Conservation (phyloP, 2,797 vertebrate genomes). For the Liasis olivaceus region DNA sequence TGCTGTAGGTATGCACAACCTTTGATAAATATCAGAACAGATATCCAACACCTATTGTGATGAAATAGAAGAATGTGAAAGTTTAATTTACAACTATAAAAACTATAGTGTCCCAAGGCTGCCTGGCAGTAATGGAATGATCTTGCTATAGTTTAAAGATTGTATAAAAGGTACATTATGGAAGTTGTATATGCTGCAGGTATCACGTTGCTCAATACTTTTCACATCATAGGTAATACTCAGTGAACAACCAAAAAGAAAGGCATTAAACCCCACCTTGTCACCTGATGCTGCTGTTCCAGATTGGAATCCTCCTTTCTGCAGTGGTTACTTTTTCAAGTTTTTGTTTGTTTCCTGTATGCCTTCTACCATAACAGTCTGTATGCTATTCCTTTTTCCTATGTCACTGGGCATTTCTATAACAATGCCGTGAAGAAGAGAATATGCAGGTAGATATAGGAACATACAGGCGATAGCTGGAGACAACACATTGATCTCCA, state of each 20-base stretch:
- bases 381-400: background rate
- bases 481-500: background rate
- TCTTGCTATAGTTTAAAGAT: too few relatives aligned
- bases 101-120: background rate
- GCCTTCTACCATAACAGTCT: background rate
- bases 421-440: background rate
- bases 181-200: too few relatives aligned
- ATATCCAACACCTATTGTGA: background rate
- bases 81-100: background rate
- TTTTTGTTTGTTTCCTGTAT: background rate
- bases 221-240: background rate
- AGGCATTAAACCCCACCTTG: background rate
- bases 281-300: background rate
- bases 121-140: background rate
- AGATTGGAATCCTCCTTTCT: background rate
- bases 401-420: background rate
- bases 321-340: background rate
- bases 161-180: background rate
- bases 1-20: background rate
- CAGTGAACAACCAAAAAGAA: background rate
- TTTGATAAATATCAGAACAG: background rate
- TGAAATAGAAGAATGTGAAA: background rate
- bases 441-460: background rate
- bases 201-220: background rate
- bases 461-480: background rate